Evolutionary conservation across 2,113 vertebrate genomes (phyloP), one percentile per base, ranked within the genome.

Genomic region (Rhea pennata): DNA sequence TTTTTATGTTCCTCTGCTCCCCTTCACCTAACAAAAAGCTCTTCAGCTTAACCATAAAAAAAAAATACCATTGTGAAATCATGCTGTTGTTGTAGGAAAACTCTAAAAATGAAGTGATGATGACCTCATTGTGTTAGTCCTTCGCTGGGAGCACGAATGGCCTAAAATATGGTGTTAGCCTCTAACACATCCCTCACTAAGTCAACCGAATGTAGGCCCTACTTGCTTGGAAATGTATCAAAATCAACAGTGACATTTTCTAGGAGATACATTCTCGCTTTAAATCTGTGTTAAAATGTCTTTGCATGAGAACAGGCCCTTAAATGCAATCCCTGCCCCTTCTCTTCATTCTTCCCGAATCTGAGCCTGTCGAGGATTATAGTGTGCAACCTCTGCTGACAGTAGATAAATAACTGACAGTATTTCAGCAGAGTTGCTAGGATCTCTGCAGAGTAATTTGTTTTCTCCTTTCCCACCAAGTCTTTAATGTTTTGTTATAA

Each of bases 331-430:
- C 90, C 73, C 83, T 97, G 78, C 88, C 88, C 94, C 77, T 92
- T 93, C 87, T 93, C 92, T 93, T 95, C 46, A 13, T 95, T 86
- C 89, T 83, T 75, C 88, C 91, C 19, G 15, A 90, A 69, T 85
- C 92, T 1, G 4, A 93, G 93, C 93, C 92, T 93, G 96, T 72
- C 84, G 67, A 92, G 86, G 93, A 96, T 96, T 97, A 84, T 96
- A 77, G 85, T 86, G 90, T 88, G 76, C 97, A 96, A 79, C 88
- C 92, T 97, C 96, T 97, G 93, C 96, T 61, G 91, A 95, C 97
- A 96, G 96, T 95, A 97, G 92, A 97, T 97, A 95, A 98, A 96
- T 96, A 97, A 97, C 97, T 96, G 96, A 87, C 86, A 62, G 90
- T 92, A 59, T 97, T 98, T 96, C 95, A 98, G 94, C 92, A 65